Base-by-base conservation (phyloP, 2,113 vertebrate genomes). In the Melanerpes formicivorus region DNA sequence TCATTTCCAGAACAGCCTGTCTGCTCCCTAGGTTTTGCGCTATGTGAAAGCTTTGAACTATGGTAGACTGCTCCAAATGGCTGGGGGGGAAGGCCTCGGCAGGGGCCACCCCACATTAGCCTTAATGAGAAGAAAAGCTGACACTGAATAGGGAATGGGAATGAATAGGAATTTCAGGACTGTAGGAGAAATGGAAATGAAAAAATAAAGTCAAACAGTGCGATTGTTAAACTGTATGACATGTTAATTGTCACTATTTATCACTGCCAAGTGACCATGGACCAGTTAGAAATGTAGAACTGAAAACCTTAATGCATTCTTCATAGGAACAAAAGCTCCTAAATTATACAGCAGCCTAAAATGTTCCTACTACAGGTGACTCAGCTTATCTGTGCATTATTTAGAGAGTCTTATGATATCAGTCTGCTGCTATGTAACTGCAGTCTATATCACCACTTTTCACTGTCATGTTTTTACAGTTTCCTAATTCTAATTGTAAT, bases 301-400 rank as follows among this genome's bases (percentile, higher is more conserved):
- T 59, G n/a, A 81, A 89, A 94, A 58, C 5, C 50, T 81, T 50
- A 69, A 85, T 84, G 26, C 60, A 80, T 69, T 80, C 69, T 78
- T 90, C 58, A 62, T 9, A 69, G n/a, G 65, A 86, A 90, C 54
- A 88, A 95, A 93, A 88, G 19, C 34, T 78, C 26, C 23, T 94
- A 50, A 91, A 92, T 92, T 92, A 94, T 85, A 42, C 54, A 93
- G 9, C 67, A 85, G 48, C 8, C 37, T 67, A 48, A 94, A 88
- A 62, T 62, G 54, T 85, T 90, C 65, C 58, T 84, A 65, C 58
- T 82, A 86, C 82, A 78, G 69, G 85, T 94, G 94, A 93, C 79
- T 95, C 93, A 87, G 75, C 69, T 89, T 67, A 72, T 59, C 54
- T 62, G 62, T 91, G 72, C 40, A 78, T 92, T 89, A 87, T 92